Conservation (phyloP, 1,140 invertebrate species). For the Leptopilina boulardi region DNA sequence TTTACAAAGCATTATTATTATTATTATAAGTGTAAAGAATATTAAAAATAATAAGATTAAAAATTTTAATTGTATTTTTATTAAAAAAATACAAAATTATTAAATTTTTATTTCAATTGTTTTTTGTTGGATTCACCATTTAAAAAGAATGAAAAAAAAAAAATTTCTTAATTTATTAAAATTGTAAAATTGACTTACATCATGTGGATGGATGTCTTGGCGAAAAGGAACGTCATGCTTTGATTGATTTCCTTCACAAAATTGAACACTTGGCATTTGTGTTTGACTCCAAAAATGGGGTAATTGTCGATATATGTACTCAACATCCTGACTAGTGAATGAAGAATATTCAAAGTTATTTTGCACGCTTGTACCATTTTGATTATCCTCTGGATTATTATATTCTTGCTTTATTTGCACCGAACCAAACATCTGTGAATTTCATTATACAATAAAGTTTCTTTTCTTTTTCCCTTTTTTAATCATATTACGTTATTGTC, state of each 20-base stretch:
- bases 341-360: constrained; percentile 66
- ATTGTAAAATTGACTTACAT: constrained; percentile 52
- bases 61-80: too few species aligned
- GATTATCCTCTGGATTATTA: constrained; percentile 66
- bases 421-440: constrained; percentile 71
- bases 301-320: constrained; percentile 71
- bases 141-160: too few species aligned
- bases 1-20: too few species aligned
- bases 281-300: constrained; percentile 72
- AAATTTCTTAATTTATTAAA: too few species aligned
- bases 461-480: too few species aligned
- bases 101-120: too few species aligned
- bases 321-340: constrained; percentile 70
- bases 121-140: too few species aligned
- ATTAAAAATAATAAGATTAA: too few species aligned
- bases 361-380: constrained; percentile 59
- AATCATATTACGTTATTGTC: too few species aligned
- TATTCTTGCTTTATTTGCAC: constrained; percentile 74
- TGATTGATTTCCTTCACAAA: constrained; percentile 63
- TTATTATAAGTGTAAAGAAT: too few species aligned
- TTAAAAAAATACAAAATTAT: too few species aligned
- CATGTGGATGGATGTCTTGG: constrained; percentile 59
- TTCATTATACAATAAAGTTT: neutral
- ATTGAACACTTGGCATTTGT: constrained; percentile 63
- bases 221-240: constrained; percentile 65